Conservation (phyloP, 2,797 vertebrate species). For the Myotis pilosus region DNA sequence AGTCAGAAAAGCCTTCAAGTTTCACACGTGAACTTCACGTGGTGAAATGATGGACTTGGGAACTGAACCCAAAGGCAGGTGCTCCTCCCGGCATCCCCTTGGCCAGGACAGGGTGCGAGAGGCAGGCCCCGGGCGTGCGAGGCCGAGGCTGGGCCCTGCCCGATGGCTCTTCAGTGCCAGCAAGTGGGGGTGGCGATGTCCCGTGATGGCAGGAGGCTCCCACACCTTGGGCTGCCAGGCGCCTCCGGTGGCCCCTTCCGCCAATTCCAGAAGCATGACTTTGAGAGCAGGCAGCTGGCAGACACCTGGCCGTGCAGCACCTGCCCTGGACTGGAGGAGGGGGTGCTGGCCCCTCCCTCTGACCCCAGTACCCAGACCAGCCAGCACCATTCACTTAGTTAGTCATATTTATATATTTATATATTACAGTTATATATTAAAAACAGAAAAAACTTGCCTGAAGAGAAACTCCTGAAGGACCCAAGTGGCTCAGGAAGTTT, state of each 20-base stretch:
- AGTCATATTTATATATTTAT: conserved; percentile 85
- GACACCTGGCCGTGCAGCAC: not conserved
- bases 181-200: not conserved
- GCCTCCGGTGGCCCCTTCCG: not conserved
- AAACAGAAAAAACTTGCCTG: conserved; percentile 76
- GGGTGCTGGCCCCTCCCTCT: not conserved
- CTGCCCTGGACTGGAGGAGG: not conserved
- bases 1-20: conserved; percentile 81
- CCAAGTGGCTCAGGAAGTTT: conserved; percentile 72
- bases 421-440: conserved; percentile 88
- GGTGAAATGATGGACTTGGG: conserved; percentile 77
- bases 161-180: not conserved
- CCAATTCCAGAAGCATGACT: not conserved
- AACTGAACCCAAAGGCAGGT: conserved; percentile 52
- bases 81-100: not conserved
- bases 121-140: too few species aligned
- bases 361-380: not conserved
- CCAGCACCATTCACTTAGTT: conserved; percentile 68
- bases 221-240: not conserved
- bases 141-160: too few species aligned
- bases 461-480: conserved; percentile 72
- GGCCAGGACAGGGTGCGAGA: not conserved
- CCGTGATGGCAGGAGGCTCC: not conserved
- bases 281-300: not conserved
- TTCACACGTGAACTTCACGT: conserved; percentile 82